Evolutionary conservation across 2,888 invertebrate genomes (phyloP).

Genomic region (Bellardia bayeri): DNA sequence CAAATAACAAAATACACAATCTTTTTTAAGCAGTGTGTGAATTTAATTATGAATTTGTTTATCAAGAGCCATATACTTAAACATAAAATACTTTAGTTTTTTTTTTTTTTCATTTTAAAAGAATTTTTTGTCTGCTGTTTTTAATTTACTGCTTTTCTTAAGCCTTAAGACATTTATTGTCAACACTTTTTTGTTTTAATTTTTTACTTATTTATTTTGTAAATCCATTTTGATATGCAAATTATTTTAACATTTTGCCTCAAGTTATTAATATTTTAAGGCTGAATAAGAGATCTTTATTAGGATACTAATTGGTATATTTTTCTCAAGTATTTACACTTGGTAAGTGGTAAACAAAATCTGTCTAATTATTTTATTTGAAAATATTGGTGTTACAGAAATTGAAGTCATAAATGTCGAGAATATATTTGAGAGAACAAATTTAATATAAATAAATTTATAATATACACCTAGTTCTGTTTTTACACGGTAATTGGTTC

Average conservation of each 20-base stretch:
- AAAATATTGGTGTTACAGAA: too few relatives aligned
- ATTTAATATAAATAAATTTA: too few relatives aligned
- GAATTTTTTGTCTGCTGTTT: neutral
- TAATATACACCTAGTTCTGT: too few relatives aligned
- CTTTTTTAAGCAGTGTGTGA: too few relatives aligned
- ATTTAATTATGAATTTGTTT: too few relatives aligned
- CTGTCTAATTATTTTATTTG: too few relatives aligned
- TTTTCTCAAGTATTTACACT: neutral
- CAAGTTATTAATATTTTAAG: slow-evolving; percentile 5
- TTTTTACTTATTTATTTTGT: neutral
- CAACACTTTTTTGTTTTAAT: neutral
- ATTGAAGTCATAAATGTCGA: too few relatives aligned
- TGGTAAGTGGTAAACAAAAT: too few relatives aligned
- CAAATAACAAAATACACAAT: too few relatives aligned
- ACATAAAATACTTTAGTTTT: neutral
- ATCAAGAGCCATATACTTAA: too few relatives aligned
- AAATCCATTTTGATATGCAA: slow-evolving; percentile 34
- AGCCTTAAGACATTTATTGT: slow-evolving; percentile 33
- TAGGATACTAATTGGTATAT: neutral
- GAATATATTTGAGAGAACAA: too few relatives aligned
- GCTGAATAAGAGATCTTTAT: neutral
- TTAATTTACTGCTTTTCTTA: neutral
- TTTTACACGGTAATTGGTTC: too few relatives aligned
- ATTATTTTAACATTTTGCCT: slow-evolving; percentile 16
- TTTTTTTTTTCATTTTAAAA: slow-evolving; percentile 7